These are phyloP conservation scores for Sphaeramia orbicularis DNA, from an alignment of 2,797 vertebrate species.

Conservation along the genomic window DNA sequence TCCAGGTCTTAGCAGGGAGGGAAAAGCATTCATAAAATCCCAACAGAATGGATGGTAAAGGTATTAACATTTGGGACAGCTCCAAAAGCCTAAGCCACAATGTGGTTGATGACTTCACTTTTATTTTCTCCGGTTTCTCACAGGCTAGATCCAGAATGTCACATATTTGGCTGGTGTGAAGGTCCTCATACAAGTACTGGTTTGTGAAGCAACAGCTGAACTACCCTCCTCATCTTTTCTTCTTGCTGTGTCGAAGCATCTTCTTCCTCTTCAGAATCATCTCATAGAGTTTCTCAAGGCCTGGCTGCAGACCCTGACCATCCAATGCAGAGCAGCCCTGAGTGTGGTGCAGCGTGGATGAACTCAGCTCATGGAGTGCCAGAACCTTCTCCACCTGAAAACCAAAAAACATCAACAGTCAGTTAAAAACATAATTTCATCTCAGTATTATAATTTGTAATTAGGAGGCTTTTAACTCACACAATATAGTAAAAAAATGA, in stretches of 20 bases:
- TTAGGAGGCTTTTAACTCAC: too few relatives aligned
- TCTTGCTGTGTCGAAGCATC: slow-evolving; percentile 79
- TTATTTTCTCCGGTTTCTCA: neutral
- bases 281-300: slow-evolving; percentile 86
- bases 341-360: slow-evolving; percentile 78
- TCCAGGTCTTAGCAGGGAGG: neutral
- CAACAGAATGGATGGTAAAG: slow-evolving; percentile 8
- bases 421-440: neutral
- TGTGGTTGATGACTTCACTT: slow-evolving; percentile 6
- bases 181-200: slow-evolving; percentile 8
- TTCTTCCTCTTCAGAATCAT: slow-evolving; percentile 88
- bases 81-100: neutral
- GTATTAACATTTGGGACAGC: slow-evolving; percentile 2
- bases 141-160: slow-evolving; percentile 2
- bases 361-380: slow-evolving; percentile 81
- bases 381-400: slow-evolving; percentile 84
- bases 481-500: too few relatives aligned
- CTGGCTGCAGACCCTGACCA: slow-evolving; percentile 84
- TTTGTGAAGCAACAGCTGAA: neutral
- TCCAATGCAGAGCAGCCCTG: slow-evolving; percentile 87
- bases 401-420: neutral
- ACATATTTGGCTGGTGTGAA: slow-evolving; percentile 7
- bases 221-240: slow-evolving; percentile 78
- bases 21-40: slow-evolving; percentile 3
- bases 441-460: neutral